A percentile compares a stretch with the other conserved stretches of the same genome.
Conservation (phyloP, 30 jellyfish, hydroid and myxozoan species). For the Euphysa ruthae region DNA sequence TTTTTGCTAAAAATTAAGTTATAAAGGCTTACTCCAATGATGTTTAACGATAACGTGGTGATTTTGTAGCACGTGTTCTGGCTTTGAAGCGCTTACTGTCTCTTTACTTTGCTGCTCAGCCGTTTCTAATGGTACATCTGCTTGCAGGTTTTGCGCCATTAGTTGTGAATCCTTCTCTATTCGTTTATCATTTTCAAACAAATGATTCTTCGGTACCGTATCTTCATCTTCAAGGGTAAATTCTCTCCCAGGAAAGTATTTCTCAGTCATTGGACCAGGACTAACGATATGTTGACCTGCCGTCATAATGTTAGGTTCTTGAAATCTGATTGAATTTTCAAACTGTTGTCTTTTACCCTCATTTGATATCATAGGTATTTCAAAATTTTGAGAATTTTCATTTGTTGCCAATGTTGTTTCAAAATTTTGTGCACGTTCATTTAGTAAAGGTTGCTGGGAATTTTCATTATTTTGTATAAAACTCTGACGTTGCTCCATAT, state of each 20-base stretch:
- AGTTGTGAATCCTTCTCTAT: not conserved
- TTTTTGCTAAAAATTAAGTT: too few relatives aligned
- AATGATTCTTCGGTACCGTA: too few relatives aligned
- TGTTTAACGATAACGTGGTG: conserved; percentile 61
- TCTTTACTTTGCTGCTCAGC: not conserved
- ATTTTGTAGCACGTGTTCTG: conserved; percentile 74
- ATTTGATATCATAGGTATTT: too few relatives aligned
- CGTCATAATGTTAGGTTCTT: not conserved
- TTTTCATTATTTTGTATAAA: too few relatives aligned
- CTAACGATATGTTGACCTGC: conserved; percentile 1
- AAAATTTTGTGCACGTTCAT: too few relatives aligned
- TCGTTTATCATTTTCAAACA: conserved; percentile 15
- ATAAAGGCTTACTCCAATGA: conserved; percentile 46
- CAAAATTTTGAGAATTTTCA: too few relatives aligned
- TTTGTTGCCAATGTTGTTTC: too few relatives aligned
- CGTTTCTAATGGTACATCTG: not conserved
- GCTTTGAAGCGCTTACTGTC: conserved; percentile 25
- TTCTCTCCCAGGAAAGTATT: conserved; percentile 67
- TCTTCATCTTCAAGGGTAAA: conserved; percentile 42
- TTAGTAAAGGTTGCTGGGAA: too few relatives aligned
- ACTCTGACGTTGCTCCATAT: too few relatives aligned
- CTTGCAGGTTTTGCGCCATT: not conserved
- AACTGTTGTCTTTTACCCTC: too few relatives aligned
- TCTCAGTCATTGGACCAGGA: conserved; percentile 53
- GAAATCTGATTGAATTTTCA: too few relatives aligned